Conservation (phyloP, 2,113 vertebrate genomes). For the Psittacula cyanocephala region DNA sequence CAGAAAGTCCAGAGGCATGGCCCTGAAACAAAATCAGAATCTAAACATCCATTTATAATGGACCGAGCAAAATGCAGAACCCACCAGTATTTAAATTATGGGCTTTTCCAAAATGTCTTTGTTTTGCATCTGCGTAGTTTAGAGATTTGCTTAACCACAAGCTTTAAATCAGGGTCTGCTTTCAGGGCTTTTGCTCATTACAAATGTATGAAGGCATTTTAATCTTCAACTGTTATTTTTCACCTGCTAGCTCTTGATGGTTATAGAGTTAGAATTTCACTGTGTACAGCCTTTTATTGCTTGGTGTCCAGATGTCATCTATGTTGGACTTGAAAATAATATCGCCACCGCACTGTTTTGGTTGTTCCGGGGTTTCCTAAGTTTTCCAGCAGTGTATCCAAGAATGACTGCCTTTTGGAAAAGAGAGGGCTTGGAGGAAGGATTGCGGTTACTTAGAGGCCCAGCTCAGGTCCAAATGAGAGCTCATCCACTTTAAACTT, state of each 20-base stretch:
- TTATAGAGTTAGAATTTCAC: neutral
- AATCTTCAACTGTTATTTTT: neutral
- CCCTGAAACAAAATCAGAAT: neutral
- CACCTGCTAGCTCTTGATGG: fast-evolving
- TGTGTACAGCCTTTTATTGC: neutral
- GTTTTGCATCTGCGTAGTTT: neutral
- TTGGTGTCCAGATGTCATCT: neutral
- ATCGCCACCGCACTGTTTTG: neutral
- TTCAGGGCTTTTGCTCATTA: neutral
- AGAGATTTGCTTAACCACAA: neutral
- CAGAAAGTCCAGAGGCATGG: neutral
- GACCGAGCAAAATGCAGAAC: neutral
- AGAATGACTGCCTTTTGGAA: too few species aligned
- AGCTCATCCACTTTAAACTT: neutral
- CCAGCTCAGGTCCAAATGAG: neutral
- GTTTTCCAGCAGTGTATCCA: neutral
- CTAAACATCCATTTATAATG: neutral
- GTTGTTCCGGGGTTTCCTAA: neutral
- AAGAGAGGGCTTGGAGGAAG: neutral
- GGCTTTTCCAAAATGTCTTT: neutral
- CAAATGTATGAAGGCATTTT: neutral
- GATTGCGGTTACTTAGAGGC: neutral
- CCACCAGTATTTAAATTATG: neutral
- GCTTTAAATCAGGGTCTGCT: neutral
- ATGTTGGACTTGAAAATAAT: neutral